Base-by-base conservation (phyloP, 2,888 invertebrate species). In the Entomobrya multifasciata region DNA sequence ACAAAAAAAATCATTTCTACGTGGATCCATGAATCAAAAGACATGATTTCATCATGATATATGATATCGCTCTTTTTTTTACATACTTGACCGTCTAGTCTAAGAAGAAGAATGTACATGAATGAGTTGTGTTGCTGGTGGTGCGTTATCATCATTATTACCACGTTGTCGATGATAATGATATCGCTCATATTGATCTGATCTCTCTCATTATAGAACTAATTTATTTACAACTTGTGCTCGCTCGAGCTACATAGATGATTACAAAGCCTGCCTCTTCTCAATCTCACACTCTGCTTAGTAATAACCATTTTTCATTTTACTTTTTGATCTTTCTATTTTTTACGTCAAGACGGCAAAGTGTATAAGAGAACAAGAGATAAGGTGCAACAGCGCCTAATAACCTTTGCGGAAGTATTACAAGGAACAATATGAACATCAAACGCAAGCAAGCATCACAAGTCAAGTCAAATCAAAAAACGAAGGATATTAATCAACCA, bases 231-330 rank as follows among this genome's bases (percentile, higher is more conserved):
- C 57, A 77, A 44, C 77, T 77, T 77, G 77, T 77, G 57, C 57
- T 57, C 52, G 76, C 76, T 22, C 57, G 57, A 60, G 60, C 77
- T 57, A 55, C 72, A 15, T 49, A 72, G n/a, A 25, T 72, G 52
- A 79, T 79, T 79, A 79, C 79, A 79, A 49, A 47, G 72, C 49
- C 72, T 27, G 6, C 49, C 72, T 47, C 72, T n/a, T n/a, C n/a
- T n/a, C n/a, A n/a, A n/a, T 1, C 49, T 67, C 62, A 30, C 67
- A 44, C 49, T 72, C 49, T 49, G 49, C 15, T 72, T 72, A 72
- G 49, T 72, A 52, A 79, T 79, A 79, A 65, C 76, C 74, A 83
- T 83, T 83, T 83, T 83, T 83, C 83, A 83, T 83, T 72, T 72
- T 47, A 52, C 44, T 49, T 72, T 72, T 72, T 72, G 72, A 72